Conservation (phyloP, 2,888 invertebrate genomes). For the Strigamia maritima region DNA sequence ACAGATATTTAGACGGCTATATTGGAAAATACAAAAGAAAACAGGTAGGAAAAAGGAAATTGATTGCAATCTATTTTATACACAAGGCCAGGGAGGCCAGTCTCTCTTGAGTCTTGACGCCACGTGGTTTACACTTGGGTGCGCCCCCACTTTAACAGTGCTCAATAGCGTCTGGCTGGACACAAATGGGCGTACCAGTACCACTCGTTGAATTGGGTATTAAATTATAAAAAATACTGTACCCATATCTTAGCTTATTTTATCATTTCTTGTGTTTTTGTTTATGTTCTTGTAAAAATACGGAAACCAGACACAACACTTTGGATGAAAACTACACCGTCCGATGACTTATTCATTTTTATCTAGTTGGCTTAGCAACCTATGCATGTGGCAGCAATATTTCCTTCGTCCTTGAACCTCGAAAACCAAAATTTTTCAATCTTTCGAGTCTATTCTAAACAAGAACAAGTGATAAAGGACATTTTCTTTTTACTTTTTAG, state of each 20-base stretch:
- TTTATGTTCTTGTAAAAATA: too few species aligned
- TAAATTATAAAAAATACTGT: too few species aligned
- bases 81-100: neutral
- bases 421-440: neutral
- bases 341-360: too few species aligned
- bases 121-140: neutral
- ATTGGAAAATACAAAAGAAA: constrained; percentile 51
- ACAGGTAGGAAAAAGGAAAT: constrained; percentile 45
- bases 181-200: too few species aligned
- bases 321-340: too few species aligned
- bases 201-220: too few species aligned
- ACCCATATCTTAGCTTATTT: too few species aligned
- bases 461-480: neutral
- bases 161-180: too few species aligned
- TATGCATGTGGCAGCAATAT: too few species aligned
- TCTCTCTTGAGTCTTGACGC: neutral
- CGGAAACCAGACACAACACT: too few species aligned
- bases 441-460: neutral
- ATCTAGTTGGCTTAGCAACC: too few species aligned
- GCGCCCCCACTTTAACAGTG: neutral
- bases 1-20: constrained; percentile 55
- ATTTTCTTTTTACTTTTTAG: neutral
- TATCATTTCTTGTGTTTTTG: too few species aligned
- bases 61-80: neutral
- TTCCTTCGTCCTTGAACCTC: neutral